Evolutionary conservation across 2,888 invertebrate species (phyloP), one percentile per base, ranked within the genome.

Genomic region (Amphipoea oculea): DNA sequence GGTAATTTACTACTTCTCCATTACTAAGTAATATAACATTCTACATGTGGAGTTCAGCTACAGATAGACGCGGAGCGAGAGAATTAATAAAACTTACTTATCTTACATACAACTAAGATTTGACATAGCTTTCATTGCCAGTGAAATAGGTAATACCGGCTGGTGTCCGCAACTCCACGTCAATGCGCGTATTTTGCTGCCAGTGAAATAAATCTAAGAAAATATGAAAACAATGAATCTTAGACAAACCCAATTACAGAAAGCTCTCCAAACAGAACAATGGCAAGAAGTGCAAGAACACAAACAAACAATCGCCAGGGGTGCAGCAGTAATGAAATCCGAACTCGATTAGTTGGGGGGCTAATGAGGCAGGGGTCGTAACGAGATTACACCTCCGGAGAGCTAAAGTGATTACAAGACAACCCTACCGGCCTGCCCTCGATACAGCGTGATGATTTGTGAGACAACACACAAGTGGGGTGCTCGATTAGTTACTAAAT

Each of bases 261-360:
- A 62, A 76, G 29, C 40, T 73, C 14, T 67, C 57, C 12, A 71
- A 79, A 78, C 57, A 54, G 66, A 40, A 85, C 75, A 86, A 79
- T 80, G 70, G 63, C 62, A 54, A 65, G 57, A 68, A 75, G 51
- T 82, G 76, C 87, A 87, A 86, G 76, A 85, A 83, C 78, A 81
- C 85, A 82, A 84, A 86, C 85, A 86, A 89, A 86, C 81, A 89
- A 86, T 84, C 83, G 80, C 76, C 73, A 88, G 89, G 93, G 92
- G 92, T 91, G 89, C 90, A 89, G 80, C 86, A 83, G 88, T 94
- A 95, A 95, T 95, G 95, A 94, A 94, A 95, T 94, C 93, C 89
- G 90, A 95, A 95, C 95, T 94, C 93, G 94, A 95, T 95, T 95
- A 95, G 90, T 85, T 77, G 82, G 90, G 91, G 91, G 89, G 91